Conservation (phyloP, 2,113 vertebrate genomes). For the Salvelinus alpinus region DNA sequence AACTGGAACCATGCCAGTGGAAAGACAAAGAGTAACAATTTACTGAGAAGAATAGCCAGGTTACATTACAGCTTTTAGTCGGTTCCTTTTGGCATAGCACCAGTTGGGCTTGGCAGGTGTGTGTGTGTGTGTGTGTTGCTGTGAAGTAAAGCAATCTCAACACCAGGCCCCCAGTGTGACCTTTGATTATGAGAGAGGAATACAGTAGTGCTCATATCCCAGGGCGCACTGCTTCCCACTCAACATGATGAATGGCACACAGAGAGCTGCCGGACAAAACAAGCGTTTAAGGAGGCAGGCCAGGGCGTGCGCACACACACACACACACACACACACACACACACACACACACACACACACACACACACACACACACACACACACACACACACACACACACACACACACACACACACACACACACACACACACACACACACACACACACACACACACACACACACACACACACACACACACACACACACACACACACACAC, state of each 20-base stretch:
- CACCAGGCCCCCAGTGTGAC: conserved; percentile 62
- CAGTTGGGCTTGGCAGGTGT: conserved; percentile 8
- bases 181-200: conserved; percentile 72
- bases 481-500: conserved; percentile 17
- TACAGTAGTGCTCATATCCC: conserved; percentile 64
- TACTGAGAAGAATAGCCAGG: background rate
- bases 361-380: background rate
- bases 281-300: conserved; percentile 59
- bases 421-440: conserved; percentile 12
- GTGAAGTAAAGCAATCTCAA: conserved; percentile 74
- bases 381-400: background rate
- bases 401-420: conserved; percentile 20
- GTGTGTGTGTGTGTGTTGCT: conserved; percentile 31
- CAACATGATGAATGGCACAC: conserved; percentile 73
- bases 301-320: conserved; percentile 15
- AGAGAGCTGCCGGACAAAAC: conserved; percentile 65
- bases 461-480: conserved; percentile 22
- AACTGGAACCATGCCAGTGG: no score
- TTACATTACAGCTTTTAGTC: background rate
- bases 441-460: conserved; percentile 18
- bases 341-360: background rate
- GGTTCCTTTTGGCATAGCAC: conserved; percentile 11
- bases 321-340: conserved; percentile 18
- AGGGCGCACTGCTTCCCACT: conserved; percentile 55
- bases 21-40: background rate